These are phyloP conservation scores for Cyprinus carpio DNA, from an alignment of 2,113 vertebrate species.

Conservation along the genomic window DNA sequence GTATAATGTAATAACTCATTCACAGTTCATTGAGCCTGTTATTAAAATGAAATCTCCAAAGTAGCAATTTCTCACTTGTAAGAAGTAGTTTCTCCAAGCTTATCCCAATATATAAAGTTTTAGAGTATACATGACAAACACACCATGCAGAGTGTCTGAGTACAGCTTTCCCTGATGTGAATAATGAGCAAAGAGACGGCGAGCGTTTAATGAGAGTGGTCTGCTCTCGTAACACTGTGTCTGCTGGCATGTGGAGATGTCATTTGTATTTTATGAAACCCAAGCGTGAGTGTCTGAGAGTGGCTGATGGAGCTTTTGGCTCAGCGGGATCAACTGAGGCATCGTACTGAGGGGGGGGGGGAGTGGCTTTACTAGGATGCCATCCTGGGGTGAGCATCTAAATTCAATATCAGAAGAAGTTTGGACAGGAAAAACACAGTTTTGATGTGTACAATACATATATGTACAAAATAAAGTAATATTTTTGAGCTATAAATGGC, in stretches of 20 bases:
- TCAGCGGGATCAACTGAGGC: constrained; percentile 19
- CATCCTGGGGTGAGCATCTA: background rate
- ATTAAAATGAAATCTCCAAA: background rate
- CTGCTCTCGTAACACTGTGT: constrained; percentile 68
- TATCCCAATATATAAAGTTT: constrained; percentile 5
- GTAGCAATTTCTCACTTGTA: constrained; percentile 25
- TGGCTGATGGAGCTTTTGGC: constrained; percentile 59
- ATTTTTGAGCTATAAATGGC: no score
- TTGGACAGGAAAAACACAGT: no score
- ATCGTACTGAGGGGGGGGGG: no score
- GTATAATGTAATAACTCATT: background rate
- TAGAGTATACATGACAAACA: constrained; percentile 9
- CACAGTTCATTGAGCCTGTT: background rate
- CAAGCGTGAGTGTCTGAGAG: constrained; percentile 65
- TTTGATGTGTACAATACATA: no score
- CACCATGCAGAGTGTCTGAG: background rate
- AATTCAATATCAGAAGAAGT: background rate
- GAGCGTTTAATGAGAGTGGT: constrained; percentile 68
- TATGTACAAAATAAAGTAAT: no score
- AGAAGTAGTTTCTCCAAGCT: constrained; percentile 15
- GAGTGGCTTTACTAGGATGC: background rate
- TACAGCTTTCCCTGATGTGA: constrained; percentile 32
- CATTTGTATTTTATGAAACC: constrained; percentile 72
- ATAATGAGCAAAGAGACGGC: constrained; percentile 68
- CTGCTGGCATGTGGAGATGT: constrained; percentile 71